A percentile compares a stretch with the other conserved stretches of the same genome.
phyloP scores from a whole-genome alignment of 2,797 vertebrate species.

The Tangara arthus region DNA sequence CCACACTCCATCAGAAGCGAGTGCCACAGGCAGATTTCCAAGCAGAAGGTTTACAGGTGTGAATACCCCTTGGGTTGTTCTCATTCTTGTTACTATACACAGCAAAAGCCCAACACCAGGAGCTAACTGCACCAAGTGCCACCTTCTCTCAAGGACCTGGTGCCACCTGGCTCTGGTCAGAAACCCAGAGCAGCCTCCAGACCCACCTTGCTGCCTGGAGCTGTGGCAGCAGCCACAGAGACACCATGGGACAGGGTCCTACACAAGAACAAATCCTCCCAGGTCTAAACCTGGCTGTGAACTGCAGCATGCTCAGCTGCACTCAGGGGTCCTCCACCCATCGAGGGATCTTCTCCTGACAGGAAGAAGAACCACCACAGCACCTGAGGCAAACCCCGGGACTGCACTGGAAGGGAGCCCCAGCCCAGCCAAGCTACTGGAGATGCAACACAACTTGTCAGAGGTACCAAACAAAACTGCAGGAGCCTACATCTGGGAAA shows the following conservation, averaged over 20 bases:
- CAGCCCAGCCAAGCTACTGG: neutral
- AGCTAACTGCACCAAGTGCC: neutral
- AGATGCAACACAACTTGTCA: neutral
- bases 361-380: neutral
- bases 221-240: neutral
- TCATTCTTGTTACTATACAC: neutral
- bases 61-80: neutral
- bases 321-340: neutral
- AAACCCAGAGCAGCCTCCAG: rapidly evolving
- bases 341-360: rapidly evolving
- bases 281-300: neutral
- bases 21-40: neutral
- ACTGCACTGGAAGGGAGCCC: neutral
- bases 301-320: neutral
- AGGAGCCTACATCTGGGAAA: neutral
- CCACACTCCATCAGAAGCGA: neutral
- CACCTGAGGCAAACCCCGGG: neutral
- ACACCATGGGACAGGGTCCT: rapidly evolving
- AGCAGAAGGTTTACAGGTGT: rapidly evolving
- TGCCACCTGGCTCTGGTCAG: neutral
- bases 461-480: neutral
- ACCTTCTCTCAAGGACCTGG: neutral
- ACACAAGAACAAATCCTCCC: neutral
- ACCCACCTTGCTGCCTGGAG: neutral
- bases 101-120: neutral